These are phyloP conservation scores for Pogonocichla stellata DNA, from an alignment of 2,113 vertebrate species.

Conservation along the genomic window DNA sequence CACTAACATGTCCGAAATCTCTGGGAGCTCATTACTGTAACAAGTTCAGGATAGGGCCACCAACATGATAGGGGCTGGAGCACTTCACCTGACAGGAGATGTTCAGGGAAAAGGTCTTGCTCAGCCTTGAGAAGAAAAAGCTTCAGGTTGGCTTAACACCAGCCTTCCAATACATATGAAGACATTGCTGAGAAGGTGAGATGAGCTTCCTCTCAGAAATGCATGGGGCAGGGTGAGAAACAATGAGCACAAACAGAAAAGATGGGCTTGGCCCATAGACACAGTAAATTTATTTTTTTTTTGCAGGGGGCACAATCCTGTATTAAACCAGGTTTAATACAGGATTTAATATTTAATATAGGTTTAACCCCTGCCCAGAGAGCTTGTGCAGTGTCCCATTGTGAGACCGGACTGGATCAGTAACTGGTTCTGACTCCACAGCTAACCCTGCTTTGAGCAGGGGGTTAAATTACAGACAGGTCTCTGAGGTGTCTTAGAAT, in stretches of 20 bases:
- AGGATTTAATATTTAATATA: too few species aligned
- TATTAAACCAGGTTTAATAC: neutral
- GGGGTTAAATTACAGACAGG: neutral
- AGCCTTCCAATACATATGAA: neutral
- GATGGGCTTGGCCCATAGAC: neutral
- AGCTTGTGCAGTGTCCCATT: neutral
- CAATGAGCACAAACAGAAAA: neutral
- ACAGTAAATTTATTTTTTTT: neutral
- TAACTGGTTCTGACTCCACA: neutral
- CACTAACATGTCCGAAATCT: neutral
- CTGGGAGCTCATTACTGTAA: neutral
- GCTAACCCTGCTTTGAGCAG: neutral
- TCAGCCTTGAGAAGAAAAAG: neutral
- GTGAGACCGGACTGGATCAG: neutral
- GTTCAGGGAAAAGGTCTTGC: neutral
- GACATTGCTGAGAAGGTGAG: neutral
- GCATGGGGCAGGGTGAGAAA: neutral
- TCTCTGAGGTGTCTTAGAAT: neutral
- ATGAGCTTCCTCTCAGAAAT: neutral
- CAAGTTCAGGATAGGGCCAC: neutral
- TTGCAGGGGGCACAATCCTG: neutral
- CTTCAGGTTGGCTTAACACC: neutral
- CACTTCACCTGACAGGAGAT: neutral
- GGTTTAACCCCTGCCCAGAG: neutral
- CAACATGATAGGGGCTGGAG: neutral